Percentiles rank a stretch among this genome's conserved stretches.
phyloP scores from a whole-genome alignment of 2,797 vertebrate species.

The Eulemur rubriventer region DNA sequence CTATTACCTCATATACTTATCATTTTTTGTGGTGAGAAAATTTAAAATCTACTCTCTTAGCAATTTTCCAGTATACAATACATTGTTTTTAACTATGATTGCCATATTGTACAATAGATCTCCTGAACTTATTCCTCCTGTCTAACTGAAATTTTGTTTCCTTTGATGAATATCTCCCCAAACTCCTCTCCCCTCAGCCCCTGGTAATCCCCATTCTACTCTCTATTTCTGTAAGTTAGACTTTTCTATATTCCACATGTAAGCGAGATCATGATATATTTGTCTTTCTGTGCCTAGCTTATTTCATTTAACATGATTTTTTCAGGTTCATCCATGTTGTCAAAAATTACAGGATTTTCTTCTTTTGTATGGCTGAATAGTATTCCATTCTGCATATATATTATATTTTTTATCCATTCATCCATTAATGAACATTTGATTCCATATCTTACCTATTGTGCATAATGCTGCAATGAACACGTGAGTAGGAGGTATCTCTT shows the following conservation, averaged over 20 bases:
- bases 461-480: neutral
- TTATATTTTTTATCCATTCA: neutral
- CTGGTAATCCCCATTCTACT: neutral
- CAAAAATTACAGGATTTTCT: neutral
- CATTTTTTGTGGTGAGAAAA: neutral
- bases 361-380: neutral
- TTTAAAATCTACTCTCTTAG: neutral
- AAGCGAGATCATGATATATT: neutral
- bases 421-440: neutral
- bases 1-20: neutral
- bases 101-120: neutral
- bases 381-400: neutral
- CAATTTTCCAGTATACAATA: neutral
- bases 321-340: neutral
- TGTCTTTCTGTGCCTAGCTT: neutral
- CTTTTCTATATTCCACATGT: neutral
- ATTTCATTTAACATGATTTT: neutral
- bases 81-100: neutral
- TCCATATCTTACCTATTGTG: neutral
- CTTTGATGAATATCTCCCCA: neutral
- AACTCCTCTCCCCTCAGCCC: neutral
- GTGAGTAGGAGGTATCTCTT: neutral
- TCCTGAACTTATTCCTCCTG: neutral
- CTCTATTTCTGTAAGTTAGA: neutral
- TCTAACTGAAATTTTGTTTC: neutral